phyloP scores from a whole-genome alignment of 2,113 vertebrate species.

The Pithys albifrons region DNA sequence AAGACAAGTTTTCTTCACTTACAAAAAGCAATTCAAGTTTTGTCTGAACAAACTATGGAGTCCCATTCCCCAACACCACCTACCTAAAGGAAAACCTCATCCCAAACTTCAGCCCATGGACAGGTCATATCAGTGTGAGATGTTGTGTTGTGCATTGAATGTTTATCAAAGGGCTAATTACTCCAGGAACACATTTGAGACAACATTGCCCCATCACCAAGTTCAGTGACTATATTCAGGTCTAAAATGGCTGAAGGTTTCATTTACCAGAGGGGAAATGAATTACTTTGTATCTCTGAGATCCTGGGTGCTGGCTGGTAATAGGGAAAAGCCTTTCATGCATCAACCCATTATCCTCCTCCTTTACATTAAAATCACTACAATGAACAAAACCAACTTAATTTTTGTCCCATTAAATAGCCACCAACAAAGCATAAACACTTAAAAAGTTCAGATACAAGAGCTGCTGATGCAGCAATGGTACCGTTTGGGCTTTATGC shows the following conservation, averaged over 20 bases:
- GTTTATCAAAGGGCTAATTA: neutral
- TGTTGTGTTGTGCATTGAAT: neutral
- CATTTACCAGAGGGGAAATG: neutral
- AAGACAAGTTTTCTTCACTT: neutral
- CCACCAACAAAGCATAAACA: neutral
- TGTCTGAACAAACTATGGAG: neutral
- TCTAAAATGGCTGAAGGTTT: neutral
- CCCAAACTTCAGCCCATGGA: neutral
- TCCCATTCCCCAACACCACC: neutral
- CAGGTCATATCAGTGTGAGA: neutral
- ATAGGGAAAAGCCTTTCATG: neutral
- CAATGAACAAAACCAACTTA: neutral
- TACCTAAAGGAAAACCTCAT: neutral
- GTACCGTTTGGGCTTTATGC: slow-evolving; percentile 54
- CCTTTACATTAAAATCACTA: neutral
- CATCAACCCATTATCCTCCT: neutral
- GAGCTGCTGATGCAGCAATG: slow-evolving; percentile 44
- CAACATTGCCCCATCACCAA: neutral
- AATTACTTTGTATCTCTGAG: neutral
- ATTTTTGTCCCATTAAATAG: neutral
- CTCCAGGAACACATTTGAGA: neutral
- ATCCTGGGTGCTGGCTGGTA: neutral
- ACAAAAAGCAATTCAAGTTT: neutral
- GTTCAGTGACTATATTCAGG: neutral
- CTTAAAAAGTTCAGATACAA: neutral